Conservation (phyloP, 2,888 invertebrate genomes). For the Drosophila prostipennis region DNA sequence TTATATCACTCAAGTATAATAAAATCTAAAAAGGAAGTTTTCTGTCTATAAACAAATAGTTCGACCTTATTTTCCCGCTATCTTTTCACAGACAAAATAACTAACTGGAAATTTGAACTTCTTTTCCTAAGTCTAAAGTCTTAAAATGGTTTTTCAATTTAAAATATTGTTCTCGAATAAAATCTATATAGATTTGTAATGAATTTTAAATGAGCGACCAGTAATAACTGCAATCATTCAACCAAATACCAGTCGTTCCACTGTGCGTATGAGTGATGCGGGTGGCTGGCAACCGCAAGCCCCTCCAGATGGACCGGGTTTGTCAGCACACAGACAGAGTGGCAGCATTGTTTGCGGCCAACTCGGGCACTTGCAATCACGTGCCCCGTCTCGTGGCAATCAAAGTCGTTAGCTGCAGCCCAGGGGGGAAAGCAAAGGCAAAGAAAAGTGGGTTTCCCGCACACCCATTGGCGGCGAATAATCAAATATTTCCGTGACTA, state of each 20-base stretch:
- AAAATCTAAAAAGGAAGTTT: no score
- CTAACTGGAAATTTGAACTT: no score
- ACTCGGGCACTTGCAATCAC: slow-evolving; percentile 59
- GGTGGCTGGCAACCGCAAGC: slow-evolving; percentile 19
- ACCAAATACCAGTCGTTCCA: slow-evolving; percentile 2
- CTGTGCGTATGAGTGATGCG: slow-evolving; percentile 71
- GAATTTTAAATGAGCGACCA: not conserved
- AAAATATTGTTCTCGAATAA: no score
- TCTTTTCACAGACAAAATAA: no score
- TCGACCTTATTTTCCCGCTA: no score
- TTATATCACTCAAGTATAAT: no score
- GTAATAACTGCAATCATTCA: not conserved
- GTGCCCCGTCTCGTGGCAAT: slow-evolving; percentile 67
- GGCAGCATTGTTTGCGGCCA: slow-evolving; percentile 63
- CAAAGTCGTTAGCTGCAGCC: slow-evolving; percentile 71
- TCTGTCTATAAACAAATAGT: no score
- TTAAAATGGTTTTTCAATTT: no score
- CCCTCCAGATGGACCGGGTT: slow-evolving; percentile 31
- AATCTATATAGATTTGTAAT: no score
- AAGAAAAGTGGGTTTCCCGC: no score
- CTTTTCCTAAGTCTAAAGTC: no score
- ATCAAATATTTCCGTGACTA: slow-evolving; percentile 66
- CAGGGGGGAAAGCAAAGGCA: not conserved
- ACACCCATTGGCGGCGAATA: slow-evolving; percentile 54
- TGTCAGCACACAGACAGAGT: slow-evolving; percentile 44